Percentiles rank a stretch among this genome's conserved stretches.
Conservation (phyloP, 1,140 invertebrate species). For the Sarcophaga bullata region DNA sequence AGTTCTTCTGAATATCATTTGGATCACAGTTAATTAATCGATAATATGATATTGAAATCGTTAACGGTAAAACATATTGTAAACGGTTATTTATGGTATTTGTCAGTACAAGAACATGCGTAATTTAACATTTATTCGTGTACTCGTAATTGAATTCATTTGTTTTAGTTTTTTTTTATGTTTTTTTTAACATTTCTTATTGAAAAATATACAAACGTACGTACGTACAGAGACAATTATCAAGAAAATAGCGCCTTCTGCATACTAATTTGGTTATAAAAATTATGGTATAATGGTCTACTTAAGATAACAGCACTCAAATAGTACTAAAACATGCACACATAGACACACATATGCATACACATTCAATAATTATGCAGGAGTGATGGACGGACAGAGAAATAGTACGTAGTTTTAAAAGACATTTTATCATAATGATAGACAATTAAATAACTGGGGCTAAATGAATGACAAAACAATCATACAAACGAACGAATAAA, state of each 20-base stretch:
- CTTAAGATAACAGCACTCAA: background rate
- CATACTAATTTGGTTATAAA: conserved; percentile 8
- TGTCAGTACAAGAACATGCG: no score
- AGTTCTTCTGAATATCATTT: no score
- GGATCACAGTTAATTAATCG: no score
- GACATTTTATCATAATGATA: conserved; percentile 21
- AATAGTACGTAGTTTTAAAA: background rate
- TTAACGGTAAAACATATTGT: no score
- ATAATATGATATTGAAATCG: no score
- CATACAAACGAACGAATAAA: no score
- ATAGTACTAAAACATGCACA: background rate
- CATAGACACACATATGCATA: no score
- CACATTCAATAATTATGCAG: background rate
- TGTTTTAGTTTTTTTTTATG: no score
- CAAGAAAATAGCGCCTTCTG: conserved; percentile 14
- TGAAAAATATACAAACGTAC: background rate
- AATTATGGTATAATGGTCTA: background rate
- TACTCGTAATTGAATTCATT: no score
- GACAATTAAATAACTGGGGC: background rate
- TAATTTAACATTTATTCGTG: no score
- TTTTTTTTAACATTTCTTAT: background rate
- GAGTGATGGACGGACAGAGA: background rate
- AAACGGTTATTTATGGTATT: no score
- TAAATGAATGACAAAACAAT: no score
- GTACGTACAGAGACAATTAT: background rate